Percentiles rank a stretch among this genome's conserved stretches.
Conservation (phyloP, 2,797 vertebrate genomes). For the Prionace glauca region DNA sequence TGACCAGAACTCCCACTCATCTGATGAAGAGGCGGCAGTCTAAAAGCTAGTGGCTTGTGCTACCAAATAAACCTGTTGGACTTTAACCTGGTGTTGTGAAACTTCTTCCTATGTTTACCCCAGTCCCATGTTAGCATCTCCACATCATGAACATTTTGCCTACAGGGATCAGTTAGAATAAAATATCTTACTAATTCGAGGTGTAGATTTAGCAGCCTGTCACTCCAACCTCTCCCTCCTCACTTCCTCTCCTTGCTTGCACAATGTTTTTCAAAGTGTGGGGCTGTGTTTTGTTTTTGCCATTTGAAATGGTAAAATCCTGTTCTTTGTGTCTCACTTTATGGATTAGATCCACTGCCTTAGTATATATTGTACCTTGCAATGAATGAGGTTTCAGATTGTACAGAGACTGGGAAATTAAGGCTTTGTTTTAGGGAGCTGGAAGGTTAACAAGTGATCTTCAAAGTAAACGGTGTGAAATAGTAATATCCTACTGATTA, state of each 20-base stretch:
- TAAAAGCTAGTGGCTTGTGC: no score
- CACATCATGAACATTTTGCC: background rate
- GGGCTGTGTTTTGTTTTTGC: background rate
- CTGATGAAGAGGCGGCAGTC: no score
- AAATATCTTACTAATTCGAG: background rate
- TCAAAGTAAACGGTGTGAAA: background rate
- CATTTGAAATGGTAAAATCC: background rate
- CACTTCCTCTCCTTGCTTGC: background rate
- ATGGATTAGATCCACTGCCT: background rate
- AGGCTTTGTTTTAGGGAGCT: background rate
- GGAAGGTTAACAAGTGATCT: background rate
- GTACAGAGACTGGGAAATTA: background rate
- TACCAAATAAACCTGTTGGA: no score
- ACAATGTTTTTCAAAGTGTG: background rate
- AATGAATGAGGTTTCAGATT: background rate
- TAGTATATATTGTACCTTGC: background rate
- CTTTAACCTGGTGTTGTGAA: no score
- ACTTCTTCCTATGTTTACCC: no score
- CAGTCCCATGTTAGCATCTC: no score
- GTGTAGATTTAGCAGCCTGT: background rate
- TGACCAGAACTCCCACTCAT: no score
- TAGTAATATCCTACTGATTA: background rate
- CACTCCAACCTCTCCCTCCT: background rate
- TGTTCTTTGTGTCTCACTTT: background rate
- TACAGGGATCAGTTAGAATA: background rate